A percentile compares a stretch with the other conserved stretches of the same genome.
These are phyloP conservation scores for Idaea dimidiata DNA, from an alignment of 2,888 invertebrate species.

Conservation along the genomic window DNA sequence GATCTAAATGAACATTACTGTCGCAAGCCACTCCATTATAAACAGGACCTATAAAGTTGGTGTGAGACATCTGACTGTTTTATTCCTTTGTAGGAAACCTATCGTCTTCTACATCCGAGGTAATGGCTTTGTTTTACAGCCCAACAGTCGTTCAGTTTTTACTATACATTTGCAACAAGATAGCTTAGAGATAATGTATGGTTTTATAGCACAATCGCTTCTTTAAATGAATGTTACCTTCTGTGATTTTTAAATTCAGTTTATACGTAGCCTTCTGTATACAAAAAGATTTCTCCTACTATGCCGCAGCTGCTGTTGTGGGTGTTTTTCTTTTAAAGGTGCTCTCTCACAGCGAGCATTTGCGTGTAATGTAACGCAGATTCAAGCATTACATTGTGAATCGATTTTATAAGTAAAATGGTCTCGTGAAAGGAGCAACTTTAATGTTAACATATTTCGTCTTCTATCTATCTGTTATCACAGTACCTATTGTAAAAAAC, in stretches of 20 bases:
- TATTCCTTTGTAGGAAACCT: constrained; percentile 18
- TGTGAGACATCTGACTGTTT: constrained; percentile 5
- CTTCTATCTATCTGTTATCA: no score
- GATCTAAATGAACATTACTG: not conserved
- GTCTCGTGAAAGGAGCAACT: no score
- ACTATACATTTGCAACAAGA: constrained; percentile 34
- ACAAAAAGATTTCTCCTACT: no score
- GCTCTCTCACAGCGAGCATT: no score
- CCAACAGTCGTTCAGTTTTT: constrained; percentile 47
- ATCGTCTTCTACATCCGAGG: constrained; percentile 15
- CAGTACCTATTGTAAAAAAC: not conserved
- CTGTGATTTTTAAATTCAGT: constrained; percentile 26
- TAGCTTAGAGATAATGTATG: constrained; percentile 26
- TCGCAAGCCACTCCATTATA: constrained; percentile 14
- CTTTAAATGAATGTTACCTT: constrained; percentile 30
- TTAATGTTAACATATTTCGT: no score
- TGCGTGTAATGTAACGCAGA: no score
- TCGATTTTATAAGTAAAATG: no score
- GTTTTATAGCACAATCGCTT: constrained; percentile 4
- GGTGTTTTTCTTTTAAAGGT: no score
- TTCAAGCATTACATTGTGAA: no score
- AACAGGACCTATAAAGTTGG: constrained; percentile 19
- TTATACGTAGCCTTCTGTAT: not conserved
- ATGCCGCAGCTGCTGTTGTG: no score
- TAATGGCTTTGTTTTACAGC: constrained; percentile 46